Percentiles rank a stretch among this genome's conserved stretches.
Conservation (phyloP, 1,140 invertebrate genomes). For the Drosophila albomicans region DNA sequence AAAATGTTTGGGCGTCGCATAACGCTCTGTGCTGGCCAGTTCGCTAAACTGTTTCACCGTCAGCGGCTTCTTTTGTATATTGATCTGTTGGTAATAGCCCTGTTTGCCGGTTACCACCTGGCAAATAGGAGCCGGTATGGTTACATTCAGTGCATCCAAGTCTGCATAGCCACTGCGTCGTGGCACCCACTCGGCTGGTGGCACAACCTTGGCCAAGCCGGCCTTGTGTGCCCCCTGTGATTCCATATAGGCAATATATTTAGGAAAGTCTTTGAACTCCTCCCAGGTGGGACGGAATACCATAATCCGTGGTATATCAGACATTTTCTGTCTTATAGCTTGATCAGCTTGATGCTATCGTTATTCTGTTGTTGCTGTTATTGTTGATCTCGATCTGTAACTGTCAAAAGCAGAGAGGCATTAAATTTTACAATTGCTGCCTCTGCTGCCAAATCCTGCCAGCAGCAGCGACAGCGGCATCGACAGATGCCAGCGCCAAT, state of each 20-base stretch:
- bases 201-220: slow-evolving; percentile 97
- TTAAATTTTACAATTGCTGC: slow-evolving; percentile 19
- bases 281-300: slow-evolving; percentile 98
- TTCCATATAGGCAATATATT: slow-evolving; percentile 97
- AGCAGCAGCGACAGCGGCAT: slow-evolving; percentile 14
- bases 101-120: slow-evolving; percentile 94
- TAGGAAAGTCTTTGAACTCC: slow-evolving; percentile 97
- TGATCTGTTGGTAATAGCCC: slow-evolving; percentile 98
- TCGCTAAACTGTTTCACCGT: slow-evolving; percentile 95
- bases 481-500: slow-evolving; percentile 19
- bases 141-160: slow-evolving; percentile 91
- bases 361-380: not conserved
- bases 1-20: slow-evolving; percentile 94
- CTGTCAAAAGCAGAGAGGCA: slow-evolving; percentile 22
- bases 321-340: slow-evolving; percentile 52
- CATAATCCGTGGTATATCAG: slow-evolving; percentile 85
- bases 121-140: slow-evolving; percentile 96
- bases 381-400: slow-evolving; percentile 31
- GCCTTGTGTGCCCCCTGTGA: slow-evolving; percentile 96
- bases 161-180: slow-evolving; percentile 93
- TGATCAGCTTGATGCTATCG: not conserved
- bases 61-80: slow-evolving; percentile 97
- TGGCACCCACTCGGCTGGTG: slow-evolving; percentile 96
- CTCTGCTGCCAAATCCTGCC: slow-evolving; percentile 17
- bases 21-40: slow-evolving; percentile 92